Conservation (phyloP, 2,888 invertebrate species). For the Lapara coniferarum region DNA sequence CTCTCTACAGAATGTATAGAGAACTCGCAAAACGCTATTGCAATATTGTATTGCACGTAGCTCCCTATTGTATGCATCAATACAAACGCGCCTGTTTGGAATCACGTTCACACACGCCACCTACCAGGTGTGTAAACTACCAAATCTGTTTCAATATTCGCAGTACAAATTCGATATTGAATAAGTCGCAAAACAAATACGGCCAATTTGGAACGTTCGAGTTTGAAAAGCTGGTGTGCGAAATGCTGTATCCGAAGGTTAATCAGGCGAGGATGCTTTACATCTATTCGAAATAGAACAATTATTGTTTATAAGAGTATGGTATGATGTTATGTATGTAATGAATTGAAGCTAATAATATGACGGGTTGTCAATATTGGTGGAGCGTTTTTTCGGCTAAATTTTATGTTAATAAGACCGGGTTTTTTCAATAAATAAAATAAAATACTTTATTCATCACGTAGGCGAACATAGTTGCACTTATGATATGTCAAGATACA, state of each 20-base stretch:
- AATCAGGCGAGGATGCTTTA: not conserved
- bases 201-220: conserved; percentile 15
- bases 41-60: too few relatives aligned
- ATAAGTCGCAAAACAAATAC: conserved; percentile 50
- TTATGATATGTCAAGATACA: too few relatives aligned
- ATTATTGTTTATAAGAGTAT: not conserved
- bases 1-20: too few relatives aligned
- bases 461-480: too few relatives aligned
- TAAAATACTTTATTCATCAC: too few relatives aligned
- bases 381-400: not conserved
- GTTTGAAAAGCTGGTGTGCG: conserved; percentile 20
- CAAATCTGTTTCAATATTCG: conserved; percentile 9
- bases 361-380: not conserved
- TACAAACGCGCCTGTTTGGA: not conserved
- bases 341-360: not conserved
- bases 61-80: too few relatives aligned
- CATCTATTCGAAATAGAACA: not conserved
- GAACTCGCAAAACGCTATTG: too few relatives aligned
- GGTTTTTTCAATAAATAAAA: too few relatives aligned
- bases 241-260: not conserved
- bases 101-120: not conserved
- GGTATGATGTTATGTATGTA: not conserved
- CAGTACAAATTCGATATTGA: conserved; percentile 33
- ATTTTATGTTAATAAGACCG: not conserved
- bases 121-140: not conserved